Evolutionary conservation across 2,888 invertebrate genomes (phyloP), one percentile per base, ranked within the genome.

Genomic region (Pedicia rivosa): DNA sequence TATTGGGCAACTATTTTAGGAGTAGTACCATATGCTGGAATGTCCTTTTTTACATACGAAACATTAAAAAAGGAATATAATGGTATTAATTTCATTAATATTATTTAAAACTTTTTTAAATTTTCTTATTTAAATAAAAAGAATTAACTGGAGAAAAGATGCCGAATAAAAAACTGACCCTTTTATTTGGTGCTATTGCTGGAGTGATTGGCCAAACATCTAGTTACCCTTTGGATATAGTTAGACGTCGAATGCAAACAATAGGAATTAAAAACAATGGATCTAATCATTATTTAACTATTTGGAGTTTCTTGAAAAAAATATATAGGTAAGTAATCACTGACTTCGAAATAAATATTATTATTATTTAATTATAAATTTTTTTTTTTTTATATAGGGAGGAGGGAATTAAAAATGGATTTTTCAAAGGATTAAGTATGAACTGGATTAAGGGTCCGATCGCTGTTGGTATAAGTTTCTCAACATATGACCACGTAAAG

Each of bases 401-500:
- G 46, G 97, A 98, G 60, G 97, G 98, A 20, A 56, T 87, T 17
- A 72, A 73, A 55, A 70, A 75, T 35, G 97, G 97, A 0, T 81
- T 95, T 57, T 98, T 87, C 69, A 98, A 98, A 62, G 98, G 98
- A 0, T 72, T 98, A n/a, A 90, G 88, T 49, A 91, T 99, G 91
- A 99, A 98, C 64, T 98, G 95, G 94, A 79, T 98, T 36, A 87
- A 87, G 57, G 87, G 87, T 0, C 87, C 87, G 6, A 77, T 86
- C 36, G 82, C 86, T 1, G 86, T 84, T 8, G 97, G 97, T 40
- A 90, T 97, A 50, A 94, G 94, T 50, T 98, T 95, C 65, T 84
- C 91, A 4, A 86, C 88, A 0, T 94, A 94, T 61, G 95, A 98
- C 60, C 66, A 70, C 29, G 73, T 81, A 41, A 76, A 75, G 46